Base-by-base conservation (phyloP, 2,888 invertebrate genomes). In the Pyralis farinalis region DNA sequence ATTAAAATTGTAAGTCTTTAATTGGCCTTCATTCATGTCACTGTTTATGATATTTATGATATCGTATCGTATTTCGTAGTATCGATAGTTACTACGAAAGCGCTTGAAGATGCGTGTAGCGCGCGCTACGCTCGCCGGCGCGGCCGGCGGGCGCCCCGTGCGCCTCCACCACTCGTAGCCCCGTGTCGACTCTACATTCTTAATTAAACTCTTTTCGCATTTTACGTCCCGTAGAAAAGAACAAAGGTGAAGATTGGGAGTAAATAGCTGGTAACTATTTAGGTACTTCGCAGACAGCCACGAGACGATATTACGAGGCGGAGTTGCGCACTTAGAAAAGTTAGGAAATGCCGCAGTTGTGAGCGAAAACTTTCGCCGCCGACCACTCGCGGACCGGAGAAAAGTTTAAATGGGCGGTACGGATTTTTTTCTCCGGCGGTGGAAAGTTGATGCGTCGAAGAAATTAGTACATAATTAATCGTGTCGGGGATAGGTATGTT, bases 401-500 rank as follows among this genome's bases (percentile, higher is more conserved):
- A 64, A 68, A 68, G 63, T 63, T 68, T 58, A 38, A 42, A 58
- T 58, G 56, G 37, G 37, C 40, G 47, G 47, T 42, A 42, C 51
- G 48, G 54, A 54, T 51, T 58, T 61, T 58, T 67, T 53, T 52
- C 52, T 42, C 46, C 31, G 44, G 42, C 54, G 45, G 53, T 58
- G 57, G 63, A 63, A 65, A 69, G 68, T 61, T 59, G 73, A 75
- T 69, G 72, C 72, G 75, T 72, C 57, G 58, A 56, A 61, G 58
- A 63, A 74, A 60, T 63, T 58, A 63, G 49, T 44, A 46, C 43
- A 66, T 66, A 74, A 81, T 82, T 81, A 80, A 82, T 82, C 69
- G 75, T 74, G 74, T 71, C 77, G 75, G 73, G 16, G 78, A 74
- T 78, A 76, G 79, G 78, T 74, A 68, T 55, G 70, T 68, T 69